phyloP scores from a whole-genome alignment of 1,140 invertebrate species.

The Listronotus oregonensis region DNA sequence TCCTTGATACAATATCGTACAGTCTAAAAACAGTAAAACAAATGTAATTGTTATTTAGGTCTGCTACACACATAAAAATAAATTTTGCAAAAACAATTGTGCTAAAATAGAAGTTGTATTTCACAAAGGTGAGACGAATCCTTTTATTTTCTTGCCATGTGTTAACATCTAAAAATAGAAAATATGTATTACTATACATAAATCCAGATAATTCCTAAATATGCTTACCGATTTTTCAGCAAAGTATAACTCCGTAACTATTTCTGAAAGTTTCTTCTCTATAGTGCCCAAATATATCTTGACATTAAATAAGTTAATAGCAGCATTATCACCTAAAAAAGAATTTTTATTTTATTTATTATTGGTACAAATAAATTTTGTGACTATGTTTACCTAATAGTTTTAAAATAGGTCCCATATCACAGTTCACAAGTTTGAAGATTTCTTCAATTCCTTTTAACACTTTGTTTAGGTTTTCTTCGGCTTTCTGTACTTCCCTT shows the following conservation, averaged over 20 bases:
- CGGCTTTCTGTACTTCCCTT: constrained; percentile 57
- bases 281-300: constrained; percentile 75
- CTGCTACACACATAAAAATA: too few species aligned
- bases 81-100: too few species aligned
- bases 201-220: too few species aligned
- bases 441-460: constrained; percentile 63
- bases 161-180: constrained; percentile 2
- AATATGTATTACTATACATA: too few species aligned
- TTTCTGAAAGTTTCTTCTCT: constrained; percentile 66
- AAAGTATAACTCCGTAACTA: constrained; percentile 47
- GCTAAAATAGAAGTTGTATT: too few species aligned
- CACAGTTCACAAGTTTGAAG: constrained; percentile 66
- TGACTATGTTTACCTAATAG: constrained; percentile 61
- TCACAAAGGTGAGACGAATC: too few species aligned
- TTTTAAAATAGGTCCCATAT: constrained; percentile 71
- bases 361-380: neutral
- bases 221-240: constrained; percentile 43
- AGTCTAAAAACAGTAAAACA: too few species aligned
- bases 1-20: too few species aligned
- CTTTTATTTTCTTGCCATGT: too few species aligned
- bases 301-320: constrained; percentile 71
- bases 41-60: too few species aligned
- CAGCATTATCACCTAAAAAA: constrained; percentile 59
- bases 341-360: constrained; percentile 2
- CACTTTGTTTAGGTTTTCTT: constrained; percentile 59